Evolutionary conservation across 1,140 invertebrate genomes (phyloP).

Genomic region (honey bee (Apis mellifera)): Amel_HAv3.1 CM009940.2:2424501-2425000

Average conservation of each 20-base stretch:
- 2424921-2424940: conserved; percentile 30
- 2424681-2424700: not conserved
- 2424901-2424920: conserved; percentile 57
- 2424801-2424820: conserved; percentile 20
- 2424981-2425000: not conserved
- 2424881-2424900: conserved; percentile 33
- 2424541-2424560: conserved; percentile 49
- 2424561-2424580: conserved; percentile 44
- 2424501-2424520: conserved; percentile 38
- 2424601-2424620: conserved; percentile 45
- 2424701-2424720: not conserved
- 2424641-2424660: conserved; percentile 9
- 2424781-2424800: conserved; percentile 20
- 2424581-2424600: conserved; percentile 50
- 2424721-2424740: too few relatives aligned
- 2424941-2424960: conserved; percentile 22
- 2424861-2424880: conserved; percentile 31
- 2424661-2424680: conserved; percentile 2
- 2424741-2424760: not conserved
- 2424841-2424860: conserved; percentile 6
- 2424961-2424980: not conserved
- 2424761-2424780: not conserved
- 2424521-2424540: conserved; percentile 51
- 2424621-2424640: conserved; percentile 44
- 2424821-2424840: conserved; percentile 48